These are phyloP conservation scores for Lophius piscatorius DNA, from an alignment of 2,113 vertebrate genomes.

Conservation along the genomic window DNA sequence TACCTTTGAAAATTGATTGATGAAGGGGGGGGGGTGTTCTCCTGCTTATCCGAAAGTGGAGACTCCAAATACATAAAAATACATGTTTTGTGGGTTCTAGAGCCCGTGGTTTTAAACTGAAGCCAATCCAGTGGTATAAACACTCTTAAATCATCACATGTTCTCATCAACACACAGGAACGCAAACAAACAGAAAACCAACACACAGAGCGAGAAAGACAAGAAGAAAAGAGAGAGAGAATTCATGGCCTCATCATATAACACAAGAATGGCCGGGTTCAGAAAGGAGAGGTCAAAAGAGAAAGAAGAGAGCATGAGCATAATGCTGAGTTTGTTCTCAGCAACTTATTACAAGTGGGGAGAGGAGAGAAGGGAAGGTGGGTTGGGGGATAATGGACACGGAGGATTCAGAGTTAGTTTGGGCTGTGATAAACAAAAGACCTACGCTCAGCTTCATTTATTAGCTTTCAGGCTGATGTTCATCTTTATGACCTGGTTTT, in stretches of 20 bases:
- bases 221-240: not conserved
- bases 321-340: too few relatives aligned
- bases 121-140: conserved; percentile 45
- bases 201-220: conserved; percentile 3
- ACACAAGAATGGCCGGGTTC: conserved; percentile 5
- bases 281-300: not conserved
- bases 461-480: not conserved
- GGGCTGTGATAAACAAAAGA: conserved; percentile 1
- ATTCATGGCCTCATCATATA: conserved; percentile 34
- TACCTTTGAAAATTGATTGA: too few relatives aligned
- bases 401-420: not conserved
- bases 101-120: conserved; percentile 36
- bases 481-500: not conserved
- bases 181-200: conserved; percentile 2
- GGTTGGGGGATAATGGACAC: not conserved
- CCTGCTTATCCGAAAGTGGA: conserved; percentile 46
- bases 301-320: conserved; percentile 2
- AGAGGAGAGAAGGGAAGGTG: conserved; percentile 13
- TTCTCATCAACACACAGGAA: conserved; percentile 37
- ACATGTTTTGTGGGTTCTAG: conserved; percentile 15
- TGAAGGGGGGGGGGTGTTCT: too few relatives aligned
- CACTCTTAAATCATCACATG: conserved; percentile 63
- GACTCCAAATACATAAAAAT: conserved; percentile 34
- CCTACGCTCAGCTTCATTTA: not conserved
- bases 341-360: not conserved